A percentile compares a stretch with the other conserved stretches of the same genome.
Evolutionary conservation across 2,797 vertebrate genomes (phyloP).

Genomic region (Apodemus agrarius): DNA sequence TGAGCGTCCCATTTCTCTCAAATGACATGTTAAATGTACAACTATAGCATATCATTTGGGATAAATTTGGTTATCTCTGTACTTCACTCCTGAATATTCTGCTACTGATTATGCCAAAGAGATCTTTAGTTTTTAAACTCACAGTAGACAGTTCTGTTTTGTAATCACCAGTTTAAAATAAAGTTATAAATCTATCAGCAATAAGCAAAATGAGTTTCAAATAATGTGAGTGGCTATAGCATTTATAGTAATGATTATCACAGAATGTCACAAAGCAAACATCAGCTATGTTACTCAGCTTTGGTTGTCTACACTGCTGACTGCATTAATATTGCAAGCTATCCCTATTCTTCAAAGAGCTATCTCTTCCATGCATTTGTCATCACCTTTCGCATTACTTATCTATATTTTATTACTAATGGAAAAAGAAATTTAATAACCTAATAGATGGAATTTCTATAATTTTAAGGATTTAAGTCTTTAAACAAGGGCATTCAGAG

Average conservation of each 20-base stretch:
- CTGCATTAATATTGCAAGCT: constrained; percentile 75
- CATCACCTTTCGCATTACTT: constrained; percentile 59
- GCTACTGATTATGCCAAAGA: background rate
- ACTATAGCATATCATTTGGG: background rate
- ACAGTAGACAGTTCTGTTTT: background rate
- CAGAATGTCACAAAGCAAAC: background rate
- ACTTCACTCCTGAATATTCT: background rate
- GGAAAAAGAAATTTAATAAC: constrained; percentile 69
- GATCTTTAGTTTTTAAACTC: background rate
- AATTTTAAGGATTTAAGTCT: constrained; percentile 61
- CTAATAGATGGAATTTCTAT: constrained; percentile 55
- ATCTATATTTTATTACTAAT: constrained; percentile 77
- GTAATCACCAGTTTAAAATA: background rate
- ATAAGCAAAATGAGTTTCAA: constrained; percentile 55
- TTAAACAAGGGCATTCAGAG: constrained; percentile 66
- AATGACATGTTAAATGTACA: background rate
- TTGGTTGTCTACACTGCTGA: constrained; percentile 34
- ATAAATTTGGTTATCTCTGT: background rate
- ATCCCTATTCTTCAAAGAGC: constrained; percentile 52
- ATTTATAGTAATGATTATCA: constrained; percentile 55
- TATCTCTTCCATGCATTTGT: constrained; percentile 73
- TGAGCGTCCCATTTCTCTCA: background rate
- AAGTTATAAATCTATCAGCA: background rate
- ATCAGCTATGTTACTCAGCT: background rate
- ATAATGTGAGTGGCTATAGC: background rate